Conservation (phyloP, 2,888 invertebrate species). For the Latrodectus hesperus region DNA sequence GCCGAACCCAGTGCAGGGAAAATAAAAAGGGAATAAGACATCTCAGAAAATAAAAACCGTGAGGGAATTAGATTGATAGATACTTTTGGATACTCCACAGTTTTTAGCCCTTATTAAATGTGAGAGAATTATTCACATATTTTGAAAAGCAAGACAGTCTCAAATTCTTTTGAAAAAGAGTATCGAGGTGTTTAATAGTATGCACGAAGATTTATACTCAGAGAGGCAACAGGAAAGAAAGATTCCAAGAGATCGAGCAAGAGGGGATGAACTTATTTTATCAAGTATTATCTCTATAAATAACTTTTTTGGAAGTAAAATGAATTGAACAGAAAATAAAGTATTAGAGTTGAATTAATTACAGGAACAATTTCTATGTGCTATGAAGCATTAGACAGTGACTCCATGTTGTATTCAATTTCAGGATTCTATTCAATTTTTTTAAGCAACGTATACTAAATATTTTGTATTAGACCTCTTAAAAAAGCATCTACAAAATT, state of each 20-base stretch:
- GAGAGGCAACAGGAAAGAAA: not conserved
- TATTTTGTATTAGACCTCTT: no score
- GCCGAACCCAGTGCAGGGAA: not conserved
- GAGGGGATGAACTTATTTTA: not conserved
- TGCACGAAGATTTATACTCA: conserved; percentile 26
- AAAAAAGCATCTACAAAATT: no score
- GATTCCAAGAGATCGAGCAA: not conserved
- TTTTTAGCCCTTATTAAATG: conserved; percentile 69
- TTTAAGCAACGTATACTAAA: no score
- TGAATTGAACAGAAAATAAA: no score
- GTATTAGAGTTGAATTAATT: no score
- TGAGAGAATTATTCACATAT: conserved; percentile 52
- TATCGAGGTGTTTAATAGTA: conserved; percentile 27
- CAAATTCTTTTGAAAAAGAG: conserved; percentile 52
- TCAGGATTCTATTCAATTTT: no score
- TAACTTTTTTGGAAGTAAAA: no score
- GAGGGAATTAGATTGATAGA: conserved; percentile 67
- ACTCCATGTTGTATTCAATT: no score
- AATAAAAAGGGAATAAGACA: conserved; percentile 54
- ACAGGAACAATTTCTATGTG: no score
- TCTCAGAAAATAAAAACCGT: conserved; percentile 61
- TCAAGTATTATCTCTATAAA: no score
- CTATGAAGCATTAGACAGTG: no score
- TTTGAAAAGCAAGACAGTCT: conserved; percentile 36
- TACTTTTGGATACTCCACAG: conserved; percentile 31